A percentile compares a stretch with the other conserved stretches of the same genome.
Conservation (phyloP, 2,888 invertebrate species). For the Helobdella robusta region DNA sequence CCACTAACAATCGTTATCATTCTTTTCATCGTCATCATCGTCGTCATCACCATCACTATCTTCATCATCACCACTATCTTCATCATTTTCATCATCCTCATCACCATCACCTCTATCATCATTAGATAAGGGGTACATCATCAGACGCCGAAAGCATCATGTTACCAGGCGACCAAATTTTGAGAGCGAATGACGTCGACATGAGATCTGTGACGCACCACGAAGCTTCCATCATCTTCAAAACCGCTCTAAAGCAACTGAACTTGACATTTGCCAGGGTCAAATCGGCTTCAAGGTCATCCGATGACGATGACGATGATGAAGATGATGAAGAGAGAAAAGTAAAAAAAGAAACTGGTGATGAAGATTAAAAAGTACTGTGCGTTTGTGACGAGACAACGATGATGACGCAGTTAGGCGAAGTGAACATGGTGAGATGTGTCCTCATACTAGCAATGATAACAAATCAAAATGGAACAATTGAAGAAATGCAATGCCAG, state of each 20-base stretch:
- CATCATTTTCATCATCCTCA: background rate
- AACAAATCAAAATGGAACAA: too few species aligned
- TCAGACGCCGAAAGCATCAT: conserved; percentile 76
- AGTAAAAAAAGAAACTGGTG: too few species aligned
- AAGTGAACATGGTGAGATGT: too few species aligned
- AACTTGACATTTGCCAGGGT: conserved; percentile 75
- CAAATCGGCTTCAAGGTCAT: conserved; percentile 56
- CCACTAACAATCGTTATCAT: too few species aligned
- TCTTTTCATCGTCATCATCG: too few species aligned
- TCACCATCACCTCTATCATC: too few species aligned
- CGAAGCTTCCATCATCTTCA: conserved; percentile 77
- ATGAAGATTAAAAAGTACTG: too few species aligned
- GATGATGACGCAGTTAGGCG: too few species aligned
- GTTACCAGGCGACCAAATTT: conserved; percentile 80
- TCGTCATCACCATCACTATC: too few species aligned
- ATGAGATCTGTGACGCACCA: conserved; percentile 58
- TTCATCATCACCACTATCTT: background rate
- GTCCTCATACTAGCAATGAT: too few species aligned
- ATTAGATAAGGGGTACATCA: conserved; percentile 76
- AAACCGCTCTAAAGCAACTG: conserved; percentile 62
- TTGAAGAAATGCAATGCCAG: too few species aligned
- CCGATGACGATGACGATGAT: conserved; percentile 27
- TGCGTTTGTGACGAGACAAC: too few species aligned
- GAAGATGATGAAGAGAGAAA: background rate
- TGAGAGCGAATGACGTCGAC: conserved; percentile 78